These are phyloP conservation scores for Pterostichus madidus DNA, from an alignment of 2,888 invertebrate genomes.

Conservation along the genomic window DNA sequence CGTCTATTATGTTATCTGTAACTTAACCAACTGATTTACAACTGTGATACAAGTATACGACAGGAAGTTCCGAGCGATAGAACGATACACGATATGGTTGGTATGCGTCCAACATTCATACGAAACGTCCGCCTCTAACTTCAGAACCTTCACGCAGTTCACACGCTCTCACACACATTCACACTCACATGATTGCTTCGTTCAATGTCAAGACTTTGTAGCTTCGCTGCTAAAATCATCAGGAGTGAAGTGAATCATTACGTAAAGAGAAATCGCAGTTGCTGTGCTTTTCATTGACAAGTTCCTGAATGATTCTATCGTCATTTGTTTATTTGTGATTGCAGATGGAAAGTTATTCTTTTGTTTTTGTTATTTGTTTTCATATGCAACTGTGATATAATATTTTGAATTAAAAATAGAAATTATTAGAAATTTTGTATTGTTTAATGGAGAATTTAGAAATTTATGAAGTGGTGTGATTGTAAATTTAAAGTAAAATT, in stretches of 20 bases:
- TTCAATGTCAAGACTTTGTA: conserved; percentile 48
- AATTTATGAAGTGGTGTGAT: background rate
- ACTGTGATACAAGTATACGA: background rate
- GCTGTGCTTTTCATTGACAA: conserved; percentile 1
- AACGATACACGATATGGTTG: background rate
- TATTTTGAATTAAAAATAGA: background rate
- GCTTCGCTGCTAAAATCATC: background rate
- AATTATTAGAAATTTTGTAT: conserved; percentile 6
- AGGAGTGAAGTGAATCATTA: conserved; percentile 14
- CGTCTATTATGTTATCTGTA: background rate
- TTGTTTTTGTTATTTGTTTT: background rate
- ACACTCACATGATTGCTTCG: background rate
- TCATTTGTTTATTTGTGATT: background rate
- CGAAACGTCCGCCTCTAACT: background rate
- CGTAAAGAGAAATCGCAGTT: background rate
- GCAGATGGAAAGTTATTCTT: background rate
- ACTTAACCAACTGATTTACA: conserved; percentile 1
- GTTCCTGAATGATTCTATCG: background rate
- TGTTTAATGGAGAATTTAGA: conserved; percentile 1
- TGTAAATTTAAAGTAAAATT: background rate
- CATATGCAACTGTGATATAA: conserved; percentile 16
- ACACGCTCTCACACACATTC: background rate
- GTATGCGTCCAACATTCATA: background rate
- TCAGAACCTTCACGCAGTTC: conserved; percentile 9
- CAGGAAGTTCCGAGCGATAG: conserved; percentile 44